Evolutionary conservation across 2,113 vertebrate species (phyloP), one percentile per base, ranked within the genome.

Genomic region (Rhinolophus sinicus): DNA sequence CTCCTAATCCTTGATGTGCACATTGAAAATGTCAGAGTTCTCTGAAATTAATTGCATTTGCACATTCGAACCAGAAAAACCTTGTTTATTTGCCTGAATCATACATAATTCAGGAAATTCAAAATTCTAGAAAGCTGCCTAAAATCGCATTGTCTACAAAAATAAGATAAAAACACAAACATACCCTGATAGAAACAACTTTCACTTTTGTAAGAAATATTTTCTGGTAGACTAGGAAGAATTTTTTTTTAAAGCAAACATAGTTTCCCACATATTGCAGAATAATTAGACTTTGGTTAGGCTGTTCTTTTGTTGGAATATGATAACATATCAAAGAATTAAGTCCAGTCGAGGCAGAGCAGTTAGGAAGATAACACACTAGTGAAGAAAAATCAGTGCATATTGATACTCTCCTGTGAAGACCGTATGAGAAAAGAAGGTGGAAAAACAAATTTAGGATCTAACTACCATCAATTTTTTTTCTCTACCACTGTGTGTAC

Each of bases 51-150:
- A 94, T 80, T 47, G 83, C 2, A 0, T 85, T 52, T 94, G 93
- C 75, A 56, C 89, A 58, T 83, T 69, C 84, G 52, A 96, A 80
- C 65, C 24, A 87, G 91, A 84, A 16, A 90, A 69, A 72, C 47
- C 67, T 78, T 88, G 30, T 90, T 83, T 97, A 5, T 88, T 94
- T 97, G 64, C 83, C 69, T 69, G 67, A 97, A 93, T 97, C 94
- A 95, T 12, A 35, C 81, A 85, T 94, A 72, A 88, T 88, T 85
- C 5, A 87, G 30, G 24, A 96, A 98, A 96, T 94, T 78, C 54
- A 40, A 97, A 87, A 83, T 24, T 73, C 91, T 35, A n/a, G 62
- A 96, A 82, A 95, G 67, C 89, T 84, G 56, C 88, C 90, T 38
- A 35, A 47, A 86, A 84, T 69, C 60, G n/a, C 82, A 93, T 76